Percentiles rank a stretch among this genome's conserved stretches.
phyloP scores from a whole-genome alignment of 2,113 vertebrate genomes.

The Calidris pygmaea region DNA sequence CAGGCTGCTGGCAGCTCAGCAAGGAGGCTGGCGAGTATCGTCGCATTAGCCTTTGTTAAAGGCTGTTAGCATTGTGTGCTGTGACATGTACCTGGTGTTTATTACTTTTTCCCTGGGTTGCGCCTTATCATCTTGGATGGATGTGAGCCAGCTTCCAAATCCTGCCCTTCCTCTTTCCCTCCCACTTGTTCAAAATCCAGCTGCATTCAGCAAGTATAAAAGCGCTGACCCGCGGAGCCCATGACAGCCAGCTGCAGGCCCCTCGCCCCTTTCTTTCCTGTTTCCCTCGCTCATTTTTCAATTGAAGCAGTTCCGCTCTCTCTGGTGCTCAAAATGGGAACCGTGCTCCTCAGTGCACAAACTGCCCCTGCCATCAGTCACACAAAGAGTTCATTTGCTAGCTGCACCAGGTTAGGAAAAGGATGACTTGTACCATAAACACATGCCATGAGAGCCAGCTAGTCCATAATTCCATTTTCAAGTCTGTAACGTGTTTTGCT shows the following conservation, averaged over 20 bases:
- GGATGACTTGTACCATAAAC: background rate
- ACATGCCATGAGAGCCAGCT: background rate
- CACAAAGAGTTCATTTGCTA: background rate
- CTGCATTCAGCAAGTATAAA: constrained; percentile 31
- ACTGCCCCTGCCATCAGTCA: background rate
- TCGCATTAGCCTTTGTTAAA: background rate
- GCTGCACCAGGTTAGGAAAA: background rate
- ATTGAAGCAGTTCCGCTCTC: background rate
- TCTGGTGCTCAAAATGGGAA: background rate
- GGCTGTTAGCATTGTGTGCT: background rate
- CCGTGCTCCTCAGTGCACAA: background rate
- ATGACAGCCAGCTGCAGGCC: constrained; percentile 15
- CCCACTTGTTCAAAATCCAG: background rate
- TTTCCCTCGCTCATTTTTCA: background rate
- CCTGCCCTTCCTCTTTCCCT: background rate
- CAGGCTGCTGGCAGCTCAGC: background rate
- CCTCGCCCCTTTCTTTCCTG: background rate
- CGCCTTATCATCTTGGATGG: background rate
- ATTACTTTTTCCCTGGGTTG: background rate
- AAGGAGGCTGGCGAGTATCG: background rate
- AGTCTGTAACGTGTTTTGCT: background rate
- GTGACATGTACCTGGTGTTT: background rate
- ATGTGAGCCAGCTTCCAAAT: constrained; percentile 23
- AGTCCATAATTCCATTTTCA: constrained; percentile 6
- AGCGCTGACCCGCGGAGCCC: background rate